phyloP scores from a whole-genome alignment of 2,113 vertebrate species.

The Oreochromis spilurus region DNA sequence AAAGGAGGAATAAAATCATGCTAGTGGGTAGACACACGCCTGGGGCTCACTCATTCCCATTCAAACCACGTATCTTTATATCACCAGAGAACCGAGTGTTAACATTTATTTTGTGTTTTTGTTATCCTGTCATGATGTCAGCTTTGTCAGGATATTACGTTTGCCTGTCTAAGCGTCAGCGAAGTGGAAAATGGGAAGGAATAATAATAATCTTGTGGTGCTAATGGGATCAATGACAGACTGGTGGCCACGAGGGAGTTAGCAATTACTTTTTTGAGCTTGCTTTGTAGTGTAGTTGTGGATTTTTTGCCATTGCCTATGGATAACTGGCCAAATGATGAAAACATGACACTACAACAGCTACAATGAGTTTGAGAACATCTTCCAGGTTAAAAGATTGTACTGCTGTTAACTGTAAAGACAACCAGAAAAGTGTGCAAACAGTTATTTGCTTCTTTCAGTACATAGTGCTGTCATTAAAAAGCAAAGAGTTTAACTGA shows the following conservation, averaged over 20 bases:
- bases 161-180: background rate
- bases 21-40: slow-evolving; percentile 41
- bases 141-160: slow-evolving; percentile 10
- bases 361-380: background rate
- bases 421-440: background rate
- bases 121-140: slow-evolving; percentile 26
- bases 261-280: background rate
- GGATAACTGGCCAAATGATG: background rate
- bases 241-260: background rate
- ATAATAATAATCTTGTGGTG: slow-evolving; percentile 1
- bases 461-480: background rate
- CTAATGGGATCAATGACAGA: slow-evolving; percentile 6
- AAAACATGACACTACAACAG: background rate
- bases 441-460: background rate
- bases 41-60: slow-evolving; percentile 33
- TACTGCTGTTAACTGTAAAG: background rate
- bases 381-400: background rate
- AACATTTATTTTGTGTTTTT: slow-evolving; percentile 42
- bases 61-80: slow-evolving; percentile 28
- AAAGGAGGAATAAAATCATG: slow-evolving; percentile 18
- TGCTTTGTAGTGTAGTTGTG: background rate
- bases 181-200: background rate
- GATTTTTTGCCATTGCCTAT: background rate
- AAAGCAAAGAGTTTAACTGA: background rate
- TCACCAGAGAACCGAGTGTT: slow-evolving; percentile 25